phyloP scores from a whole-genome alignment of 2,888 invertebrate species.

The Geotrupes spiniger region DNA sequence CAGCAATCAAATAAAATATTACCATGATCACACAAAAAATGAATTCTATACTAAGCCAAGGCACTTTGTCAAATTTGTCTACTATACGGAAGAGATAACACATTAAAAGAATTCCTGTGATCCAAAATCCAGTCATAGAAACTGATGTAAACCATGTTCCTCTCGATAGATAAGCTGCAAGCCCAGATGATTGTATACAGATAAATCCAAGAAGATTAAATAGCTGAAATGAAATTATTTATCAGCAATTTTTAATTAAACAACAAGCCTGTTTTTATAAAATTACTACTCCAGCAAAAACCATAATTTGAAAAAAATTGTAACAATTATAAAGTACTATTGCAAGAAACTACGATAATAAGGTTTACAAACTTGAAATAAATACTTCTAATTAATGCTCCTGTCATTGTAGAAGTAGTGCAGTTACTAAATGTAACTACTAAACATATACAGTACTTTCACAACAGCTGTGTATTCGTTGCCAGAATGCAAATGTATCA shows the following conservation, averaged over 20 bases:
- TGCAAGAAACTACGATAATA: neutral
- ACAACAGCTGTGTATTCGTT: too few relatives aligned
- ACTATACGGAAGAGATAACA: conserved; percentile 83
- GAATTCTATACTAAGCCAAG: conserved; percentile 83
- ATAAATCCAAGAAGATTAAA: conserved; percentile 77
- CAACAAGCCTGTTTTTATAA: too few relatives aligned
- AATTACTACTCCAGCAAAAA: too few relatives aligned
- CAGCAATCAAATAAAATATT: conserved; percentile 71
- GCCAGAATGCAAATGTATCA: too few relatives aligned
- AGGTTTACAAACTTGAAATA: too few relatives aligned
- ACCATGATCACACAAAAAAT: conserved; percentile 72
- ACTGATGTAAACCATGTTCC: conserved; percentile 76
- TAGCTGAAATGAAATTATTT: conserved; percentile 58
- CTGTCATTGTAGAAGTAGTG: too few relatives aligned
- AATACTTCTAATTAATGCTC: too few relatives aligned
- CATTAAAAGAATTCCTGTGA: conserved; percentile 73
- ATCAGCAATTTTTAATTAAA: too few relatives aligned
- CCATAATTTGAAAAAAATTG: too few relatives aligned
- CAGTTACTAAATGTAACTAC: too few relatives aligned
- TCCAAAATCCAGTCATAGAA: conserved; percentile 82
- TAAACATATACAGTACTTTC: too few relatives aligned
- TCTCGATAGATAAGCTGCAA: conserved; percentile 49
- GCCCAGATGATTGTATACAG: conserved; percentile 62
- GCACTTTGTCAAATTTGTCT: conserved; percentile 80
- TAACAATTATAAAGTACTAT: neutral